Conservation (phyloP, 2,113 vertebrate species). For the Sebastes schlegelii region DNA sequence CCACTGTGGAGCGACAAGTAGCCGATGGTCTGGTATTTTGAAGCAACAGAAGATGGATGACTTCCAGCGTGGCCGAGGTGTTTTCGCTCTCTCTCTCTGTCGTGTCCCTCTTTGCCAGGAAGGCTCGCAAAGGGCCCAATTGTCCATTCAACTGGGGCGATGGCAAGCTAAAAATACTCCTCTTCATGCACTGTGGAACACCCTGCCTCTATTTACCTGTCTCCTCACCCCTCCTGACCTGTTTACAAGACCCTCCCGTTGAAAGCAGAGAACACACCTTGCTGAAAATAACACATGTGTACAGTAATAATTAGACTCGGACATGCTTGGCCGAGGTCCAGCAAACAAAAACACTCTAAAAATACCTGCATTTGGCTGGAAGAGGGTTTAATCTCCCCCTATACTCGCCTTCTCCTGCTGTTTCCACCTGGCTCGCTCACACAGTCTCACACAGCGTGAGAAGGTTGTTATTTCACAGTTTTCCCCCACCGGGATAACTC, state of each 20-base stretch:
- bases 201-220: conserved; percentile 80
- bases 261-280: conserved; percentile 64
- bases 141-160: conserved; percentile 81
- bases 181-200: conserved; percentile 74
- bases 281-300: conserved; percentile 81
- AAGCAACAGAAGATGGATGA: conserved; percentile 75
- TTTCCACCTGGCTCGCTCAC: conserved; percentile 49
- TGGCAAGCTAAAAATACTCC: conserved; percentile 81
- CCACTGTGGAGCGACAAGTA: conserved; percentile 69
- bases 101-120: conserved; percentile 73
- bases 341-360: conserved; percentile 83
- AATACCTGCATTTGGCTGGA: conserved; percentile 75
- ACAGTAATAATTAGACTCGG: conserved; percentile 72
- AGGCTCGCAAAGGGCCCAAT: conserved; percentile 76
- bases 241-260: conserved; percentile 75
- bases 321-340: conserved; percentile 69
- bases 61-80: conserved; percentile 73
- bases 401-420: conserved; percentile 38
- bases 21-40: conserved; percentile 41
- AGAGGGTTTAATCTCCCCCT: conserved; percentile 44
- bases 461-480: conserved; percentile 72
- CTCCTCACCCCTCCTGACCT: conserved; percentile 79
- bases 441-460: conserved; percentile 27
- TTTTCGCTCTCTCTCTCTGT: conserved; percentile 63
- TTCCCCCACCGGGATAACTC: conserved; percentile 35